A percentile compares a stretch with the other conserved stretches of the same genome.
phyloP scores from a whole-genome alignment of 2,888 invertebrate genomes.

The Erebia aethiops region DNA sequence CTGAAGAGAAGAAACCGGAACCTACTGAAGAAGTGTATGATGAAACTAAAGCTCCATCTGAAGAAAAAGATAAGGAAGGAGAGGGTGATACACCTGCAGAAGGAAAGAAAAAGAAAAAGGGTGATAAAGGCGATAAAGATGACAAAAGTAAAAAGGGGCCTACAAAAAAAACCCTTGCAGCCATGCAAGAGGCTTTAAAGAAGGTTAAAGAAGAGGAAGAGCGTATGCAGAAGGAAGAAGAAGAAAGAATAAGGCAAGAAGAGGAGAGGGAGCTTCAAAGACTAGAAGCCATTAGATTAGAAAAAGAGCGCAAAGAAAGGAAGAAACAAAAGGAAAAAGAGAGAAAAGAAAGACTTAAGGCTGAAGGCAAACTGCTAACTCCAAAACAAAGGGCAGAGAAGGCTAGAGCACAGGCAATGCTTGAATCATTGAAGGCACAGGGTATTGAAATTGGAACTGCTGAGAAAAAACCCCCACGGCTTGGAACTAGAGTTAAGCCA shows the following conservation, averaged over 20 bases:
- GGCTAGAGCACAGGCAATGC: constrained; percentile 93
- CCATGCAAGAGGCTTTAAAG: constrained; percentile 96
- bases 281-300: constrained; percentile 89
- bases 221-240: constrained; percentile 87
- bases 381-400: constrained; percentile 96
- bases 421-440: constrained; percentile 94
- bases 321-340: constrained; percentile 97
- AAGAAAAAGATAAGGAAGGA: constrained; percentile 63
- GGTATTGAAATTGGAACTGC: constrained; percentile 91
- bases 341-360: constrained; percentile 94
- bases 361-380: constrained; percentile 97
- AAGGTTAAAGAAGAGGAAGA: constrained; percentile 96
- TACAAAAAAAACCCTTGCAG: constrained; percentile 92
- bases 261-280: constrained; percentile 89
- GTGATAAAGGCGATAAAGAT: constrained; percentile 80
- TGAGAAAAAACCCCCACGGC: constrained; percentile 84
- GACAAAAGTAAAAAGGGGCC: constrained; percentile 87
- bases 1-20: constrained; percentile 51
- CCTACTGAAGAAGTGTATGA: constrained; percentile 61
- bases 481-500: constrained; percentile 89
- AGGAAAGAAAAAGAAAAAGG: constrained; percentile 77
- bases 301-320: constrained; percentile 93
- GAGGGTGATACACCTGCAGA: constrained; percentile 64
- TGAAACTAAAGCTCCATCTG: constrained; percentile 65
- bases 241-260: constrained; percentile 88